Conservation (phyloP, 2,797 vertebrate species). For the Taenioides sp. region DNA sequence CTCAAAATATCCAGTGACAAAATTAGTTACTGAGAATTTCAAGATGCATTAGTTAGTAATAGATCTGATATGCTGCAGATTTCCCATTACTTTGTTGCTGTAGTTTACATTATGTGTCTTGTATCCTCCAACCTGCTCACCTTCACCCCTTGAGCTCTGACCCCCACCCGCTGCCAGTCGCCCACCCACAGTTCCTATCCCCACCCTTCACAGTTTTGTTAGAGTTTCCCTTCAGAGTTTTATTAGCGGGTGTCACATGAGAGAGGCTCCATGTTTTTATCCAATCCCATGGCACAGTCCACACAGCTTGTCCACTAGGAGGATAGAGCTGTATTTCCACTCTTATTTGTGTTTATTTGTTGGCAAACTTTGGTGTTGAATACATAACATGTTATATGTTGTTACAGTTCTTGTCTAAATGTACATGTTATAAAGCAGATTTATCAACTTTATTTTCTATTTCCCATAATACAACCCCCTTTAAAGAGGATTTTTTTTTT, state of each 20-base stretch:
- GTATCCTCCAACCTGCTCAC: background rate
- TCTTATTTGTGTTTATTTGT: background rate
- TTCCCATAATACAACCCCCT: too few species aligned
- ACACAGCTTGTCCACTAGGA: background rate
- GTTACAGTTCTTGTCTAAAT: background rate
- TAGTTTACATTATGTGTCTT: background rate
- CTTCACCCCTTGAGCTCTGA: background rate
- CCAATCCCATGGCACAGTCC: background rate
- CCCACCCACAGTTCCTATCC: background rate
- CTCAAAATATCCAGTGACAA: too few species aligned
- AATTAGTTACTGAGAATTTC: too few species aligned
- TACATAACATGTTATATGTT: background rate
- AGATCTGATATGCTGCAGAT: background rate
- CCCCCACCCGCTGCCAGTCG: background rate
- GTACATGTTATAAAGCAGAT: background rate
- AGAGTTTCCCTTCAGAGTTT: background rate
- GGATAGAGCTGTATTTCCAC: background rate
- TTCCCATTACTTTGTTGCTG: background rate
- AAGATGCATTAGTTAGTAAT: too few species aligned
- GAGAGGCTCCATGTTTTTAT: conserved; percentile 1
- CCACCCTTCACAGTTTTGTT: background rate
- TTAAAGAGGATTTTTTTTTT: background rate
- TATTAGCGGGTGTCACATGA: background rate
- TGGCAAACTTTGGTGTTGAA: background rate
- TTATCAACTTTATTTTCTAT: background rate